These are phyloP conservation scores for Catocala nupta DNA, from an alignment of 2,888 invertebrate genomes.

Conservation along the genomic window DNA sequence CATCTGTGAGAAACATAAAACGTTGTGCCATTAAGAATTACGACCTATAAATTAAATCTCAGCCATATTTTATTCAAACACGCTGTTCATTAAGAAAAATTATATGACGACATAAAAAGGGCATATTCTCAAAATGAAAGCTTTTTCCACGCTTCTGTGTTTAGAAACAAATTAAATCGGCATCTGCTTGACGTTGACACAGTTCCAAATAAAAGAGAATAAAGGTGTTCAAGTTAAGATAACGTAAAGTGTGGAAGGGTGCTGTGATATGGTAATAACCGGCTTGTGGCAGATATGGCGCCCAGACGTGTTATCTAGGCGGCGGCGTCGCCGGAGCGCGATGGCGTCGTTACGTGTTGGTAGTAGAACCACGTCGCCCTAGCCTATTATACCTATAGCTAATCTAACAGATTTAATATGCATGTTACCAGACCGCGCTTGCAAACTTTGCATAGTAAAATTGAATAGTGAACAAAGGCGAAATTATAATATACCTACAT, in stretches of 20 bases:
- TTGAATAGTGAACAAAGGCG: slow-evolving; percentile 10
- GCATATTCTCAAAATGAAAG: slow-evolving; percentile 21
- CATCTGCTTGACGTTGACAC: slow-evolving; percentile 21
- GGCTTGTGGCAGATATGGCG: slow-evolving; percentile 57
- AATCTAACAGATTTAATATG: slow-evolving; percentile 32
- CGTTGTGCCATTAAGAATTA: slow-evolving; percentile 31
- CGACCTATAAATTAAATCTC: slow-evolving; percentile 37
- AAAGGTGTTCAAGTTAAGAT: slow-evolving; percentile 33
- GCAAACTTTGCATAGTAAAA: slow-evolving; percentile 18
- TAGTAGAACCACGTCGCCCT: slow-evolving; percentile 38
- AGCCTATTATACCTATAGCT: slow-evolving; percentile 13
- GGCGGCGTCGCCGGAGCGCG: slow-evolving; percentile 45
- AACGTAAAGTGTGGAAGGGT: slow-evolving; percentile 28
- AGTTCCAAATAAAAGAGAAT: slow-evolving; percentile 12
- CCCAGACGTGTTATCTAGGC: slow-evolving; percentile 61
- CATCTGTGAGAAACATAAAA: slow-evolving; percentile 35
- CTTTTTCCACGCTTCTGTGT: slow-evolving; percentile 22
- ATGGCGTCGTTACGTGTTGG: slow-evolving; percentile 58
- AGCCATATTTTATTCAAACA: slow-evolving; percentile 32
- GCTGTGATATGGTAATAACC: slow-evolving; percentile 62
- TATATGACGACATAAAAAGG: slow-evolving; percentile 37
- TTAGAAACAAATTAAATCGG: slow-evolving; percentile 23
- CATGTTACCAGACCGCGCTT: slow-evolving; percentile 25
- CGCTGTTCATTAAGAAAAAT: slow-evolving; percentile 25
- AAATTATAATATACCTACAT: slow-evolving; percentile 27